Evolutionary conservation across 2,888 invertebrate genomes (phyloP), one percentile per base, ranked within the genome.

Genomic region (Osedax frankpressi): DNA sequence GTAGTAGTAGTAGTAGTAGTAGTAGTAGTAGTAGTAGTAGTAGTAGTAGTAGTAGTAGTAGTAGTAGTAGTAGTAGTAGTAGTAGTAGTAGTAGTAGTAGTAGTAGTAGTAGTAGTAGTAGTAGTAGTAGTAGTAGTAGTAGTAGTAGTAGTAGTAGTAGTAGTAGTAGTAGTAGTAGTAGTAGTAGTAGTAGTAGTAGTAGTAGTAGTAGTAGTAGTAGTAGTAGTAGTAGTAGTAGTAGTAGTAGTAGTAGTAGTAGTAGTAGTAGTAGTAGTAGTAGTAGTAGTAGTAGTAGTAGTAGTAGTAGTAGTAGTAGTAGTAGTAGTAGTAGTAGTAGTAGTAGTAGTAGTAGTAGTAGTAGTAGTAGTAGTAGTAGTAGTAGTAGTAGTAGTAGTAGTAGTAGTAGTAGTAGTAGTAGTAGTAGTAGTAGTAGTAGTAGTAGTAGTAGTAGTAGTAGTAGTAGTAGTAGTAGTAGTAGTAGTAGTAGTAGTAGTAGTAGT

Each of bases 401-500:
- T 19, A 19, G 6, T 6, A 6, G 44, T 6, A 6, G 44, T 44
- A 44, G 44, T 44, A 6, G 19, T 19, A 44, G 6, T 6, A 11
- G 6, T 11, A 6, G 44, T 44, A 44, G 19, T 44, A 44, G 19
- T 11, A 11, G 44, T 19, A 44, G 6, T 44, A 44, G 19, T 19
- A 44, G 44, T 44, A 19, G 44, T 6, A 44, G 6, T 6, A 44
- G 44, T 6, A 6, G 44, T 6, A 44, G 44, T 44, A 44, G 44
- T 44, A 70, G 44, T 44, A 44, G 44, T 44, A 44, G 44, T 44
- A 6, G 6, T 44, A 19, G 6, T 44, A 6, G 44, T 70, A 70
- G 70, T 70, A 70, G 70, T 70, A 70, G 70, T 70, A 70, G 70
- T 70, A 70, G 70, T 70, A 70, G 70, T 70, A 70, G 70, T 70